Conservation (phyloP, 1,140 invertebrate genomes). For the Bacillus rossius region DNA sequence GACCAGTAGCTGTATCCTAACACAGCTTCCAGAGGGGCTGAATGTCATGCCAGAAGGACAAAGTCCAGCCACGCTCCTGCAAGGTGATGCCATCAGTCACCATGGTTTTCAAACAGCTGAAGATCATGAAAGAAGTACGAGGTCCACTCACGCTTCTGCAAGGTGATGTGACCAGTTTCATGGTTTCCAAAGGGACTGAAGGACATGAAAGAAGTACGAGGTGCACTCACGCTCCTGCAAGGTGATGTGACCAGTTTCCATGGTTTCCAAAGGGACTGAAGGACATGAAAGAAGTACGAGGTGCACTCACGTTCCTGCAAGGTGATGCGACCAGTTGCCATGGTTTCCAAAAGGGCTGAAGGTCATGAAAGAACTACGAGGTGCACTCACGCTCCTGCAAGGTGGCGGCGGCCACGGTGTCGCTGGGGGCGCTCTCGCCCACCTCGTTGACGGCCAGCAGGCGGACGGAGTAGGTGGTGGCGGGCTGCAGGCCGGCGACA, state of each 20-base stretch:
- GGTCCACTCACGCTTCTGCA: too few relatives aligned
- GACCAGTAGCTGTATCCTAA: too few relatives aligned
- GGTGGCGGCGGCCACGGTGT: slow-evolving; percentile 67
- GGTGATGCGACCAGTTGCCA: slow-evolving; percentile 74
- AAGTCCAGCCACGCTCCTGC: slow-evolving; percentile 61
- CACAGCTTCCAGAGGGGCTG: too few relatives aligned
- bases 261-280: too few relatives aligned
- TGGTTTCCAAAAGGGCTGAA: slow-evolving; percentile 67
- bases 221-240: too few relatives aligned
- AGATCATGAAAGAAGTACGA: too few relatives aligned
- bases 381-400: slow-evolving; percentile 66
- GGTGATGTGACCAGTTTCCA: too few relatives aligned
- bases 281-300: not conserved
- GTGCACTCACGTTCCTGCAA: slow-evolving; percentile 66
- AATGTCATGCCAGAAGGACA: too few relatives aligned
- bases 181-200: too few relatives aligned
- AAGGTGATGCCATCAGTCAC: slow-evolving; percentile 74
- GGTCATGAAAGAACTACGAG: not conserved
- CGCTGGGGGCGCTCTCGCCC: slow-evolving; percentile 71
- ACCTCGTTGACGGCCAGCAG: slow-evolving; percentile 79
- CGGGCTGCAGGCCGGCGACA: slow-evolving; percentile 58
- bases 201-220: too few relatives aligned
- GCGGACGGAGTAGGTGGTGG: slow-evolving; percentile 73
- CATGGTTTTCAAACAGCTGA: slow-evolving; percentile 66
- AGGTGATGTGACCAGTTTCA: too few relatives aligned